Evolutionary conservation across 1,140 invertebrate genomes (phyloP), one percentile per base, ranked within the genome.

Genomic region (Nymphalis io): DNA sequence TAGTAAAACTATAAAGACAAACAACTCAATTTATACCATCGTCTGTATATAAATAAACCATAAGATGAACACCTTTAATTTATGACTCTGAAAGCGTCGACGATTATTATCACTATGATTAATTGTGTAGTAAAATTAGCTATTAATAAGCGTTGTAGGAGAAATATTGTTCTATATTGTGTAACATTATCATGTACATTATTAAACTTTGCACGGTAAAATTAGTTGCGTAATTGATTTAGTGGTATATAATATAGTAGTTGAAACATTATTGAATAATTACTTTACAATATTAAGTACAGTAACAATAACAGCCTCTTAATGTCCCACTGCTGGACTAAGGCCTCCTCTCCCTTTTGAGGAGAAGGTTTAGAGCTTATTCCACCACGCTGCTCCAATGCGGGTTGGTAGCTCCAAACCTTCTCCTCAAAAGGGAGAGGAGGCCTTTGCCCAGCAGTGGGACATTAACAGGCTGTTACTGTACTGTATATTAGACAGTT

Each of bases 111-210:
- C 20, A 44, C 23, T 48, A 13, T 68, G 66, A 68, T 68, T 68
- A 68, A 68, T 68, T 68, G 48, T 46, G 48, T 61, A 55, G 38
- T 68, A 61, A 61, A 68, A 68, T 68, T 68, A 57, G 59, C 20
- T 46, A 33, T 61, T 68, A 67, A 67, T 67, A 68, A 61, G 61
- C 66, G 57, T 38, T 42, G 58, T 20, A 21, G 20, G 38, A n/a
- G 15, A 53, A 21, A 59, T 58, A 21, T 16, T 10, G 11, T 2
- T 12, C 27, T 67, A 60, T 57, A 27, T 57, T 18, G 38, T 40
- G 11, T 38, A 3, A 3, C 48, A 21, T 60, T 16, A 40, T 60
- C 40, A 40, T 42, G 20, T 12, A 21, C 33, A 27, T 33, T 58
- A 58, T 58, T 58, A 58, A 58, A 58, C 27, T 58, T 33, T 33